phyloP scores from a whole-genome alignment of 2,797 vertebrate species.

The Syngnathus acus region DNA sequence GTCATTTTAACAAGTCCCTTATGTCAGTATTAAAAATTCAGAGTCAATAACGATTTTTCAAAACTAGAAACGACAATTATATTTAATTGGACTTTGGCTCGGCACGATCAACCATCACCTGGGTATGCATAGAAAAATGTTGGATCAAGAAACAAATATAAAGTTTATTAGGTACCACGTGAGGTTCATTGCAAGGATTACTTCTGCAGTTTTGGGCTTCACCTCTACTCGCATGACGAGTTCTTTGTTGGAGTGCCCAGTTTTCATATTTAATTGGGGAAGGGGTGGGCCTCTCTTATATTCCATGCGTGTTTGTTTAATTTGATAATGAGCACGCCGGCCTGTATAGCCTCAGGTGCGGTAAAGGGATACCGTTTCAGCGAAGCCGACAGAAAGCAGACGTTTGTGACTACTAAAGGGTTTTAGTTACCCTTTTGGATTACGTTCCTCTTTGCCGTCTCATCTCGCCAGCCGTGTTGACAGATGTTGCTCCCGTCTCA shows the following conservation, averaged over 20 bases:
- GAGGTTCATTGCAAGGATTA: conserved; percentile 20
- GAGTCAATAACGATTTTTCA: background rate
- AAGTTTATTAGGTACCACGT: conserved; percentile 23
- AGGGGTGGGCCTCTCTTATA: conserved; percentile 30
- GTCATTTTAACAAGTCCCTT: background rate
- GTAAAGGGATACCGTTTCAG: conserved; percentile 58
- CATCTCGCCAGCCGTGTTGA: conserved; percentile 39
- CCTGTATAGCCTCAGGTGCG: conserved; percentile 54
- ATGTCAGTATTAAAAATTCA: background rate
- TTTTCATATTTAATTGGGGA: conserved; percentile 38
- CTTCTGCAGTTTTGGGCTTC: conserved; percentile 20
- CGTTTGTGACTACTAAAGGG: conserved; percentile 58
- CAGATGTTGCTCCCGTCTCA: conserved; percentile 50
- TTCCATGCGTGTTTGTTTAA: conserved; percentile 52
- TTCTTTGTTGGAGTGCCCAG: conserved; percentile 21
- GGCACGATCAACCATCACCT: conserved; percentile 21
- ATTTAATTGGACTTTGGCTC: conserved; percentile 14
- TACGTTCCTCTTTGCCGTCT: conserved; percentile 48
- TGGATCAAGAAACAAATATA: conserved; percentile 7
- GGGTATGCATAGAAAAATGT: conserved; percentile 16
- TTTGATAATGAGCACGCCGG: conserved; percentile 60
- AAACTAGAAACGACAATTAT: conserved; percentile 16
- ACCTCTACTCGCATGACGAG: conserved; percentile 15
- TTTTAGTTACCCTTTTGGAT: conserved; percentile 65
- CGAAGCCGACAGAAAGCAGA: conserved; percentile 53